A percentile compares a stretch with the other conserved stretches of the same genome.
Conservation (phyloP, 2,113 vertebrate species). For the Megaceryle maxima region DNA sequence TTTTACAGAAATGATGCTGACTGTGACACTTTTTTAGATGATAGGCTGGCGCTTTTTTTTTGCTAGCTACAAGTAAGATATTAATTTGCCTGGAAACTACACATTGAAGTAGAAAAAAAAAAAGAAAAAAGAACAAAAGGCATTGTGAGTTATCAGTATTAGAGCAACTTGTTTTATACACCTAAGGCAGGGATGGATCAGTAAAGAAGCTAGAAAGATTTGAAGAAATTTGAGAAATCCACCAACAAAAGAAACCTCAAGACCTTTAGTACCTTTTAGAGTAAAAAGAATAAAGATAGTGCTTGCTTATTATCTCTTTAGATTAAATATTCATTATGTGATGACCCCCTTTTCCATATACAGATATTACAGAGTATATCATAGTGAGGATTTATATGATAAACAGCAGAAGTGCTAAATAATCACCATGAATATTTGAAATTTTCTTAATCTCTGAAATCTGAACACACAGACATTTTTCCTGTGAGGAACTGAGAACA, state of each 20-base stretch:
- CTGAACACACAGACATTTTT: not conserved
- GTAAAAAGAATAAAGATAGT: not conserved
- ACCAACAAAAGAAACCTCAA: not conserved
- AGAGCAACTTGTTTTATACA: not conserved
- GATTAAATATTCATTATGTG: not conserved
- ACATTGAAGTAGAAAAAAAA: not conserved
- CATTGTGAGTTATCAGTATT: not conserved
- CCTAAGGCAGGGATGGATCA: not conserved
- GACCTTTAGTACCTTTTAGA: not conserved
- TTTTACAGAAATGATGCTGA: not conserved
- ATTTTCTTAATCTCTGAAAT: not conserved
- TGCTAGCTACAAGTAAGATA: not conserved
- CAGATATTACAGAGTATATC: not conserved
- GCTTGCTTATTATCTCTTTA: not conserved
- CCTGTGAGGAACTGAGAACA: not conserved
- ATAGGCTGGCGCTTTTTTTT: not conserved
- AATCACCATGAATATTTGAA: conserved; percentile 4
- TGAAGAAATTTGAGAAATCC: not conserved
- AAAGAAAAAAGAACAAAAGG: not conserved
- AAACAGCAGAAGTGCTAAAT: conserved; percentile 3
- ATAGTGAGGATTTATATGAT: not conserved
- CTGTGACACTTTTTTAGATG: not conserved
- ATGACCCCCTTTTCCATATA: not conserved
- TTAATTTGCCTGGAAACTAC: not conserved
- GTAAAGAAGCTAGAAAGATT: not conserved